These are phyloP conservation scores for Characodon lateralis DNA, from an alignment of 2,797 vertebrate species.

Conservation along the genomic window DNA sequence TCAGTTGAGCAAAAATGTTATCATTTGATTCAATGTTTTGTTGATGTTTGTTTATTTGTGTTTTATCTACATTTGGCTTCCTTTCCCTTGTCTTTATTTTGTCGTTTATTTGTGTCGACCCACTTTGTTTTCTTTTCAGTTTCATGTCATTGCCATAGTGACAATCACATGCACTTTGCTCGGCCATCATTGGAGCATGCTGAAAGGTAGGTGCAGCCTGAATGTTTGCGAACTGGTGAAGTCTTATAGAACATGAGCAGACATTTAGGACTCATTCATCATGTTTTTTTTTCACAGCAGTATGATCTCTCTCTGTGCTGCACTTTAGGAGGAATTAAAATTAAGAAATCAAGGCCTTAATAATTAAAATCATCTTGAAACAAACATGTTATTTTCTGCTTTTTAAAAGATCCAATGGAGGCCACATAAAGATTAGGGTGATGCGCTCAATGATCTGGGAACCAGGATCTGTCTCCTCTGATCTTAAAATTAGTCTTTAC, in stretches of 20 bases:
- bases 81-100: slow-evolving; percentile 48
- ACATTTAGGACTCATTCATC: slow-evolving; percentile 35
- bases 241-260: slow-evolving; percentile 27
- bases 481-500: too few species aligned
- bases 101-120: slow-evolving; percentile 77
- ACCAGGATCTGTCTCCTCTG: too few species aligned
- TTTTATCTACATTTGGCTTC: slow-evolving; percentile 69
- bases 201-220: slow-evolving; percentile 83
- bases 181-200: slow-evolving; percentile 79
- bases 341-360: neutral
- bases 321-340: slow-evolving; percentile 6
- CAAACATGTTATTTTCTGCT: neutral
- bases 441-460: too few species aligned
- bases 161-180: slow-evolving; percentile 84
- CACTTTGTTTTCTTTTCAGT: slow-evolving; percentile 86
- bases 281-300: slow-evolving; percentile 37
- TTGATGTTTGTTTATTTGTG: slow-evolving; percentile 64
- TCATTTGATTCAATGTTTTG: slow-evolving; percentile 77
- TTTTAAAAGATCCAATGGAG: too few species aligned
- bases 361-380: neutral
- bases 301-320: slow-evolving; percentile 11
- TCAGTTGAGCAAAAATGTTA: slow-evolving; percentile 71
- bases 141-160: slow-evolving; percentile 85
- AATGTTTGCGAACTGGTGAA: slow-evolving; percentile 41
- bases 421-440: neutral